These are phyloP conservation scores for Saccostrea cuccullata DNA, from an alignment of 1,140 invertebrate species.

Conservation along the genomic window DNA sequence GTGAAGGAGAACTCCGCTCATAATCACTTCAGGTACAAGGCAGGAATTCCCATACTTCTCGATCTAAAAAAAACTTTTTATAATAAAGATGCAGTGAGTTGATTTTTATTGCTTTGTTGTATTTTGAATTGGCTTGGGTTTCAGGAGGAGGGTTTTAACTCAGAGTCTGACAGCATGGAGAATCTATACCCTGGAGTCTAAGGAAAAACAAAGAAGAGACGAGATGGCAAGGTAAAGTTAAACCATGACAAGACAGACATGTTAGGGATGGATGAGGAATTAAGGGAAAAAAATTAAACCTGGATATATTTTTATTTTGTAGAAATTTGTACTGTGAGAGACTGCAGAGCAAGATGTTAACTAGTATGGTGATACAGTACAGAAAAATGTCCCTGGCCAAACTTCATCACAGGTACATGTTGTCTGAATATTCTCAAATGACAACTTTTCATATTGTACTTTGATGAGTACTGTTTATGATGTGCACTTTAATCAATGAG, in stretches of 20 bases:
- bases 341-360: constrained; percentile 48
- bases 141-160: neutral
- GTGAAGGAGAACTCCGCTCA: constrained; percentile 63
- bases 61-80: too few relatives aligned
- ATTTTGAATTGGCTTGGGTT: neutral
- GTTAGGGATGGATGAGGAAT: too few relatives aligned
- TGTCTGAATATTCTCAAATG: too few relatives aligned
- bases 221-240: constrained; percentile 39
- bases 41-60: too few relatives aligned
- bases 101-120: neutral
- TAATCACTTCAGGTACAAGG: constrained; percentile 56
- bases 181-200: constrained; percentile 44
- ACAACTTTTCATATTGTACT: too few relatives aligned
- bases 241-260: too few relatives aligned
- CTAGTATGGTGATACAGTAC: constrained; percentile 46
- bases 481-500: too few relatives aligned
- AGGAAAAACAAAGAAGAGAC: constrained; percentile 46
- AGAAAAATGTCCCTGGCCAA: constrained; percentile 44
- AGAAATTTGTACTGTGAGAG: constrained; percentile 43
- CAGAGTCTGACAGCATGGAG: constrained; percentile 45
- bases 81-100: neutral
- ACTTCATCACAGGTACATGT: constrained; percentile 53
- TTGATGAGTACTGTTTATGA: too few relatives aligned
- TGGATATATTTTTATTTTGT: neutral
- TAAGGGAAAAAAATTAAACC: too few relatives aligned